phyloP scores from a whole-genome alignment of 1,140 invertebrate species.

The Cydia amplana region DNA sequence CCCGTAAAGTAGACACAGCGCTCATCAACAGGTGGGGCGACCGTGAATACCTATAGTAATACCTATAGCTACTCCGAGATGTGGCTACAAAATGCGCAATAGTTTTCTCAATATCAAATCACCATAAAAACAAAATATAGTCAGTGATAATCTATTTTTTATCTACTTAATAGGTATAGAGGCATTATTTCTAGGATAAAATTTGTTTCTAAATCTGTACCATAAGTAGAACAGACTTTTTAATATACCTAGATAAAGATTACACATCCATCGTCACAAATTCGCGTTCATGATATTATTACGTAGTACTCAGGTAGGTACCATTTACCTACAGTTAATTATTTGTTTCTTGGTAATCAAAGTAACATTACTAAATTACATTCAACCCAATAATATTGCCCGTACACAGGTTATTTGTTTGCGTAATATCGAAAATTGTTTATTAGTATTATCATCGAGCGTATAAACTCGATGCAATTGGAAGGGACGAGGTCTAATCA shows the following conservation, averaged over 20 bases:
- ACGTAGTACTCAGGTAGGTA: no score
- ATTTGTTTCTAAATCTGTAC: no score
- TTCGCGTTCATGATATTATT: neutral
- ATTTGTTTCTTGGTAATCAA: neutral
- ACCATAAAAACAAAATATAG: neutral
- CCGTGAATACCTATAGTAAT: neutral
- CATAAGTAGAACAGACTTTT: no score
- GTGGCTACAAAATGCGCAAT: neutral
- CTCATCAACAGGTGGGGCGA: slow-evolving; percentile 17
- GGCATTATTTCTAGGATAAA: no score
- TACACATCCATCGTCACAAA: neutral
- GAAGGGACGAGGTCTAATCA: slow-evolving; percentile 36
- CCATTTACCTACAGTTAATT: neutral
- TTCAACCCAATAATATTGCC: neutral
- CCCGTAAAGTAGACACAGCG: neutral
- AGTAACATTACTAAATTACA: neutral
- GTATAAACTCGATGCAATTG: slow-evolving; percentile 16
- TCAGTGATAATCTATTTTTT: no score
- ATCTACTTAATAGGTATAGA: no score
- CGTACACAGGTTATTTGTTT: slow-evolving; percentile 13
- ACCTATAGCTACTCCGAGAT: neutral
- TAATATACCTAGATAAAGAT: no score
- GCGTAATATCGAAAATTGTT: slow-evolving; percentile 17
- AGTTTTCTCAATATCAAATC: neutral
- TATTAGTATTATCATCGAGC: slow-evolving; percentile 30